Evolutionary conservation across 2,113 vertebrate genomes (phyloP).

Genomic region (Forbesichthys papilliferus): DNA sequence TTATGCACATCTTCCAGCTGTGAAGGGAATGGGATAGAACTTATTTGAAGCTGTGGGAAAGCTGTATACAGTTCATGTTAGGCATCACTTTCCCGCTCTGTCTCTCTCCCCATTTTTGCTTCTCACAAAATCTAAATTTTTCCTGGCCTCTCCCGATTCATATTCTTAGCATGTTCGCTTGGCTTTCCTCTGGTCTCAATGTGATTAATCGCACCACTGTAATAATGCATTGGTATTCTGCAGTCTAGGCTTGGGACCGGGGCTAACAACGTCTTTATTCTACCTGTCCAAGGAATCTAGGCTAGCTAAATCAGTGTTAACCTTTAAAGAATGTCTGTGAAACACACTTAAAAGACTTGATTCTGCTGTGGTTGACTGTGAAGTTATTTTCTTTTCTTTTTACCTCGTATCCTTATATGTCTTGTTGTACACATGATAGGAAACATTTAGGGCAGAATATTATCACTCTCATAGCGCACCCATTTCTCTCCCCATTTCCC

Average conservation of each 20-base stretch:
- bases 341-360: too few relatives aligned
- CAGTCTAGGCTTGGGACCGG: too few relatives aligned
- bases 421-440: neutral
- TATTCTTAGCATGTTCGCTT: neutral
- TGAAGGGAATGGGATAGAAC: neutral
- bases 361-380: too few relatives aligned
- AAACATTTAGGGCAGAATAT: neutral
- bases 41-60: too few relatives aligned
- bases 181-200: neutral
- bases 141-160: neutral
- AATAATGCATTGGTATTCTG: neutral
- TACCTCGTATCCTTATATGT: neutral
- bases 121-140: neutral
- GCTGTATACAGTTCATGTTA: neutral
- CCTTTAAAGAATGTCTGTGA: too few relatives aligned
- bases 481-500: constrained; percentile 8
- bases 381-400: neutral
- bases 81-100: neutral
- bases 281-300: neutral
- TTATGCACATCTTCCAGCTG: neutral
- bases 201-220: neutral
- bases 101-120: neutral
- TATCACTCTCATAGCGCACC: neutral
- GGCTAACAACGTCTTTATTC: neutral
- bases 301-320: too few relatives aligned